These are phyloP conservation scores for Caenorhabditis sp. DNA, from an alignment of 2,888 invertebrate genomes.

Conservation along the genomic window DNA sequence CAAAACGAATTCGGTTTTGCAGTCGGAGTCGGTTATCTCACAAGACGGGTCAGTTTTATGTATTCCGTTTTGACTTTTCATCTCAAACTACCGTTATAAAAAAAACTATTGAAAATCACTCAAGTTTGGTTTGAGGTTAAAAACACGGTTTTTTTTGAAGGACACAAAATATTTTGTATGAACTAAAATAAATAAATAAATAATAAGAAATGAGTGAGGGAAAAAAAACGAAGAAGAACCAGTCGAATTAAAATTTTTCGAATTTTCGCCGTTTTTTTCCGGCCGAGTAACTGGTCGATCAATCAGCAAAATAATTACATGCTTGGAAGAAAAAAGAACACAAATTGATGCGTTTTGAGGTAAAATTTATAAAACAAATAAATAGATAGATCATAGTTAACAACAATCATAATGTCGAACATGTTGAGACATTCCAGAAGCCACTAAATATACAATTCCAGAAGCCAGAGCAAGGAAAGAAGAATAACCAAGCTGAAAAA, in stretches of 20 bases:
- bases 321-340: too few relatives aligned
- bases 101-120: too few relatives aligned
- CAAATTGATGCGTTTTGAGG: too few relatives aligned
- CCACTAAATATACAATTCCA: background rate
- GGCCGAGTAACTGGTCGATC: background rate
- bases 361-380: too few relatives aligned
- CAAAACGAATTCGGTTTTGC: too few relatives aligned
- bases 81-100: too few relatives aligned
- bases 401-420: background rate
- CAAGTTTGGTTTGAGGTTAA: too few relatives aligned
- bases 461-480: background rate
- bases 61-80: too few relatives aligned
- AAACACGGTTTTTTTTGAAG: background rate
- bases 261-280: background rate
- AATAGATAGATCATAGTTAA: too few relatives aligned
- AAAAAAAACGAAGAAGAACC: background rate
- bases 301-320: too few relatives aligned
- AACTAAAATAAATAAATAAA: background rate
- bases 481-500: conserved; percentile 2
- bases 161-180: background rate
- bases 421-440: background rate
- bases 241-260: background rate
- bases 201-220: background rate
- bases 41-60: too few relatives aligned
- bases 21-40: too few relatives aligned